Conservation (phyloP, 2,113 vertebrate species). For the Aspiorhynchus laticeps region DNA sequence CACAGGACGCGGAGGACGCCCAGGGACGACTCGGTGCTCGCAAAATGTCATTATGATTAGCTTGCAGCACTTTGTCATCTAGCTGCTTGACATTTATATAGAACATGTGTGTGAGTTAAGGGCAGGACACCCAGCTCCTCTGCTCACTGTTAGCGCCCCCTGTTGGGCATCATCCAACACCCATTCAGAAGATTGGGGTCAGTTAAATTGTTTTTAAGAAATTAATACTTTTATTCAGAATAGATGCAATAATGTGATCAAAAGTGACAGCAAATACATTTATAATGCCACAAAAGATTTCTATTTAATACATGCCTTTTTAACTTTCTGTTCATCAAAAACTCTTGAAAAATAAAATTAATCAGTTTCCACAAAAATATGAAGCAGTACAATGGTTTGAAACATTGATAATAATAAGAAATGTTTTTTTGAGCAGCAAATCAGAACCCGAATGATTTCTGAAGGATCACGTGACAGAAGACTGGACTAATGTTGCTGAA, state of each 20-base stretch:
- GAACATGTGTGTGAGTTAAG: constrained; percentile 24
- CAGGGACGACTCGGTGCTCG: constrained; percentile 28
- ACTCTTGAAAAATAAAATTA: not conserved
- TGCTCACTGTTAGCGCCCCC: constrained; percentile 4
- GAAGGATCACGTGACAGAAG: not conserved
- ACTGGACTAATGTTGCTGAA: not conserved
- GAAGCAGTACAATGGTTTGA: not conserved
- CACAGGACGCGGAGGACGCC: not conserved
- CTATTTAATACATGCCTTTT: not conserved
- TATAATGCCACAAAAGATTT: not conserved
- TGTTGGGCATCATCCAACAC: constrained; percentile 9
- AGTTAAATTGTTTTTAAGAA: not conserved
- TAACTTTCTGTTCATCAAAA: not conserved
- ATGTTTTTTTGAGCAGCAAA: not conserved
- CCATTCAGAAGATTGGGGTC: not conserved
- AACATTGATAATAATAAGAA: not conserved
- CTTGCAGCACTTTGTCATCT: constrained; percentile 41
- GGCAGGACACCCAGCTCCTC: constrained; percentile 8
- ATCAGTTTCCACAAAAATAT: not conserved
- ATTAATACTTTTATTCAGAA: not conserved
- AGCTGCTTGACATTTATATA: constrained; percentile 53
- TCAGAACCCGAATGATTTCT: not conserved
- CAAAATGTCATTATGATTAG: constrained; percentile 59
- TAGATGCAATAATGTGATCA: not conserved
- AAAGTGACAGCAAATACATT: not conserved